Evolutionary conservation across 1,140 invertebrate genomes (phyloP).

Genomic region (Cepaea nemoralis): DNA sequence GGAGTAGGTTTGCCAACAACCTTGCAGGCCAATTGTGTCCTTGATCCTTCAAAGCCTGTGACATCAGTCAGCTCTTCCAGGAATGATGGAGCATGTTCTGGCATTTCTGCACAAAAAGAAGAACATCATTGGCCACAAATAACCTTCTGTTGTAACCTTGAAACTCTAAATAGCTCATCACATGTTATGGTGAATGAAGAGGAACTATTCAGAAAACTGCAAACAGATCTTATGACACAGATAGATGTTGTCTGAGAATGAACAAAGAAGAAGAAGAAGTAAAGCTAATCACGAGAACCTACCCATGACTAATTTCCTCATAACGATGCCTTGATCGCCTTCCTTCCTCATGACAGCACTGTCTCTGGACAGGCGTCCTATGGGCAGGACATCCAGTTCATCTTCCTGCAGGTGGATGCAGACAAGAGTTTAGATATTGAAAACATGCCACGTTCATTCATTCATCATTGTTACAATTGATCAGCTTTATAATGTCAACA

Average conservation of each 20-base stretch:
- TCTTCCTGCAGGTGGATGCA: constrained; percentile 55
- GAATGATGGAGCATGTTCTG: constrained; percentile 67
- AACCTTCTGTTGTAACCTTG: too few species aligned
- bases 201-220: too few species aligned
- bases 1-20: constrained; percentile 66
- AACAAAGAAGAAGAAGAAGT: too few species aligned
- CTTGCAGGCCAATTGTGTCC: constrained; percentile 64
- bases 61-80: constrained; percentile 59
- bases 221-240: too few species aligned
- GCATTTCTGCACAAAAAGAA: too few species aligned
- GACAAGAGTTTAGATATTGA: not conserved
- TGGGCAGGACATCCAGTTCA: constrained; percentile 64
- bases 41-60: constrained; percentile 64
- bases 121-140: too few species aligned
- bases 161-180: too few species aligned
- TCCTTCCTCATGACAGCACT: constrained; percentile 69
- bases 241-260: too few species aligned
- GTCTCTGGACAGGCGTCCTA: constrained; percentile 67
- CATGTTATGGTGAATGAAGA: too few species aligned
- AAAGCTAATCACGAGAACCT: constrained; percentile 32
- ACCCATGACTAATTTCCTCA: constrained; percentile 69
- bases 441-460: too few species aligned
- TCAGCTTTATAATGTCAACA: too few species aligned
- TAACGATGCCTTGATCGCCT: constrained; percentile 64
- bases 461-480: too few species aligned